A percentile compares a stretch with the other conserved stretches of the same genome.
phyloP scores from a whole-genome alignment of 2,888 invertebrate species.

The Troilus luridus region DNA sequence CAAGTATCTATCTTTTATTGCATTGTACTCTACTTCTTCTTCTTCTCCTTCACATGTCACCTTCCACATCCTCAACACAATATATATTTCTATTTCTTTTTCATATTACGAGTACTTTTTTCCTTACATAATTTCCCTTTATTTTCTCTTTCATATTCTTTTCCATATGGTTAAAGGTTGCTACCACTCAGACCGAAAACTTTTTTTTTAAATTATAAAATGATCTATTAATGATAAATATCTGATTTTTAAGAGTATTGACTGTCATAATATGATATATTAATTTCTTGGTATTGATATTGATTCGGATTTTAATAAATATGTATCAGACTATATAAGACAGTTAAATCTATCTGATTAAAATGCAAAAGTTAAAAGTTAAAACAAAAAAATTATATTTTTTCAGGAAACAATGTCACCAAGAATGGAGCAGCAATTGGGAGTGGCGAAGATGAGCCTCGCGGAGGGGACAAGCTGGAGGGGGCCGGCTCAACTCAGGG shows the following conservation, averaged over 20 bases:
- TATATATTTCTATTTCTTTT: not conserved
- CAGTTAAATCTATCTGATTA: not conserved
- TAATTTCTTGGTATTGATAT: not conserved
- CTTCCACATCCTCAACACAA: not conserved
- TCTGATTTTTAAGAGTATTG: too few species aligned
- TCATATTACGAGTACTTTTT: not conserved
- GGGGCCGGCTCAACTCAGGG: slow-evolving; percentile 94
- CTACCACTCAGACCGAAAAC: not conserved
- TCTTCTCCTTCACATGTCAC: not conserved
- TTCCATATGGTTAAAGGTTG: not conserved
- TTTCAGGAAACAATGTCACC: slow-evolving; percentile 65
- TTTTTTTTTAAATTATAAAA: not conserved
- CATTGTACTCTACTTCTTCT: not conserved
- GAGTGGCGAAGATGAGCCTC: slow-evolving; percentile 64
- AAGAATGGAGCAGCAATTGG: slow-evolving; percentile 63
- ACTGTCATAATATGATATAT: too few species aligned
- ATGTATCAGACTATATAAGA: not conserved
- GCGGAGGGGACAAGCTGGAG: slow-evolving; percentile 79
- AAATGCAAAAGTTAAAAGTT: not conserved
- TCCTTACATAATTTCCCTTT: not conserved
- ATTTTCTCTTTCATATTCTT: not conserved
- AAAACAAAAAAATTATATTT: not conserved
- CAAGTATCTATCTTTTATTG: not conserved
- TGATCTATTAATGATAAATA: too few species aligned
- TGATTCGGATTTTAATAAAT: not conserved